These are phyloP conservation scores for Triplophysa siluroides DNA, from an alignment of 2,113 vertebrate genomes.

Conservation along the genomic window DNA sequence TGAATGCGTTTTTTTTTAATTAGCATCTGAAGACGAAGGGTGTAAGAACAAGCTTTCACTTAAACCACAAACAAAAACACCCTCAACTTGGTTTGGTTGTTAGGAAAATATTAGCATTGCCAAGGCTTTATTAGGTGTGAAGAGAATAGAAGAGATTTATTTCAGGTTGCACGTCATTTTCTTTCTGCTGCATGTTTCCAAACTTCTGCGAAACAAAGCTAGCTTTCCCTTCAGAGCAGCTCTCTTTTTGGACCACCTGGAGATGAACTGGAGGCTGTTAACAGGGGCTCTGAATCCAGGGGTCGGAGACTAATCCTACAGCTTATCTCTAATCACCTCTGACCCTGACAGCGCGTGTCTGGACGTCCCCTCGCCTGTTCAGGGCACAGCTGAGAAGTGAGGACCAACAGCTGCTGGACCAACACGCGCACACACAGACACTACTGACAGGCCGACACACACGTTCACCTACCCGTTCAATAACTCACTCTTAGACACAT, in stretches of 20 bases:
- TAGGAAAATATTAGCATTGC: conserved; percentile 53
- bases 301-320: conserved; percentile 70
- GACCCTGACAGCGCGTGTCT: conserved; percentile 70
- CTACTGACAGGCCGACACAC: conserved; percentile 33
- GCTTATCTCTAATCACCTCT: conserved; percentile 63
- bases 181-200: conserved; percentile 40
- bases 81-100: conserved; percentile 6
- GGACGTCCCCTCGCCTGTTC: conserved; percentile 47
- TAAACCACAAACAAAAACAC: conserved; percentile 60
- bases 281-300: conserved; percentile 68
- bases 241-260: background rate
- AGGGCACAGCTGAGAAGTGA: conserved; percentile 63
- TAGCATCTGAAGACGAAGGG: conserved; percentile 12
- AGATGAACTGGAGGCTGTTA: conserved; percentile 58
- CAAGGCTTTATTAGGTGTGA: conserved; percentile 52
- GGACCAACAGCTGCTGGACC: conserved; percentile 63
- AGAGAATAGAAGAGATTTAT: conserved; percentile 56
- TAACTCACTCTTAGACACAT: conserved; percentile 18
- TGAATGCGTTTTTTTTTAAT: too few relatives aligned
- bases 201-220: conserved; percentile 35
- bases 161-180: conserved; percentile 48
- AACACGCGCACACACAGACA: conserved; percentile 45
- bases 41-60: conserved; percentile 47
- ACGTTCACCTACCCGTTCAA: background rate
- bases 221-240: conserved; percentile 19